These are phyloP conservation scores for Drosophila robusta DNA, from an alignment of 2,888 invertebrate genomes.

Conservation along the genomic window DNA sequence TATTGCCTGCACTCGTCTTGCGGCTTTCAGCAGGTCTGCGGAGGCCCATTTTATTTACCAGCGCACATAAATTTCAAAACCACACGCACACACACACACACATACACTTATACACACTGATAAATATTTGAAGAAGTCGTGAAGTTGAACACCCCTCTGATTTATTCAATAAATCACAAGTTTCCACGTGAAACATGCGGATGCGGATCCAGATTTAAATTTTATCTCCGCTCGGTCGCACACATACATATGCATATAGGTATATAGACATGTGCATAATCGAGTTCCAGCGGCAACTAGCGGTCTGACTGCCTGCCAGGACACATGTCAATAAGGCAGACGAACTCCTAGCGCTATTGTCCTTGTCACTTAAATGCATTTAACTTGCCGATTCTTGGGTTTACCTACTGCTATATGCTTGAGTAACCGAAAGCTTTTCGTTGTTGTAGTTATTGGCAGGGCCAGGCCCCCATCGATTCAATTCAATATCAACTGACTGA, in stretches of 20 bases:
- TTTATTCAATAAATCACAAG: conserved; percentile 80
- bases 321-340: conserved; percentile 65
- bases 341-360: conserved; percentile 37
- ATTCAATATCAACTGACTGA: conserved; percentile 43
- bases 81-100: conserved; percentile 35
- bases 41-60: conserved; percentile 70
- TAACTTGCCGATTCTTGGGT: conserved; percentile 40
- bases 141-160: conserved; percentile 59
- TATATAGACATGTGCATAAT: conserved; percentile 24
- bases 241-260: not conserved
- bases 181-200: conserved; percentile 45
- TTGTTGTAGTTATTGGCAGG: conserved; percentile 51
- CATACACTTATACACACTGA: conserved; percentile 27
- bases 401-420: conserved; percentile 23
- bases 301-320: conserved; percentile 29
- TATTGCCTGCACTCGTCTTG: conserved; percentile 68
- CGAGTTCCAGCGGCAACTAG: conserved; percentile 33
- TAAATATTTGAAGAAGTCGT: conserved; percentile 70
- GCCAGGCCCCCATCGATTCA: conserved; percentile 41
- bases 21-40: conserved; percentile 63
- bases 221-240: conserved; percentile 53
- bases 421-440: conserved; percentile 41
- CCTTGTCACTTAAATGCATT: conserved; percentile 73
- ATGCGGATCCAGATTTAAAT: conserved; percentile 59
- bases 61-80: conserved; percentile 72